Conservation (phyloP, 2,113 vertebrate genomes). For the Thalassarche chlororhynchos region DNA sequence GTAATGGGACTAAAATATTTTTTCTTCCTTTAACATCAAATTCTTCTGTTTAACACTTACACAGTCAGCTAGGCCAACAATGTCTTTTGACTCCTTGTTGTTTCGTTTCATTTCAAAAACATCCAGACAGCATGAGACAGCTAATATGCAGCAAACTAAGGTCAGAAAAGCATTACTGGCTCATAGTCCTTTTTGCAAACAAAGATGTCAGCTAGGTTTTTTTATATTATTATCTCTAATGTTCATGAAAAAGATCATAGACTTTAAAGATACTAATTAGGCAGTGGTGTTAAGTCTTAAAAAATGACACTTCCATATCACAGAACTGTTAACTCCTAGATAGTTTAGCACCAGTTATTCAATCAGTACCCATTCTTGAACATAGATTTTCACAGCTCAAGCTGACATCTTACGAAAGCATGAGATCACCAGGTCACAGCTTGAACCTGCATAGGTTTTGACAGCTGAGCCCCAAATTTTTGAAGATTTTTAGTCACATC, state of each 20-base stretch:
- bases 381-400: not conserved
- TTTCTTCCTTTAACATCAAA: not conserved
- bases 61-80: not conserved
- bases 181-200: not conserved
- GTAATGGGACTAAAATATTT: not conserved
- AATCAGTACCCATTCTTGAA: not conserved
- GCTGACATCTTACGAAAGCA: not conserved
- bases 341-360: not conserved
- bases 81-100: not conserved
- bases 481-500: not conserved
- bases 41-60: not conserved
- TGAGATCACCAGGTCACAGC: not conserved
- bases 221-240: not conserved
- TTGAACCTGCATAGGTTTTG: not conserved
- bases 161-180: not conserved
- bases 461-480: not conserved
- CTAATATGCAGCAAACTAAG: not conserved
- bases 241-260: not conserved
- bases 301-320: not conserved
- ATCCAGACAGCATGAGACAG: not conserved
- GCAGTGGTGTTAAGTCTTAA: not conserved
- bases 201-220: not conserved
- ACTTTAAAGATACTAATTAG: not conserved
- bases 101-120: not conserved
- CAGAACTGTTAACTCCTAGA: not conserved